These are phyloP conservation scores for Prionailurus viverrinus DNA, from an alignment of 2,113 vertebrate genomes.

Conservation along the genomic window DNA sequence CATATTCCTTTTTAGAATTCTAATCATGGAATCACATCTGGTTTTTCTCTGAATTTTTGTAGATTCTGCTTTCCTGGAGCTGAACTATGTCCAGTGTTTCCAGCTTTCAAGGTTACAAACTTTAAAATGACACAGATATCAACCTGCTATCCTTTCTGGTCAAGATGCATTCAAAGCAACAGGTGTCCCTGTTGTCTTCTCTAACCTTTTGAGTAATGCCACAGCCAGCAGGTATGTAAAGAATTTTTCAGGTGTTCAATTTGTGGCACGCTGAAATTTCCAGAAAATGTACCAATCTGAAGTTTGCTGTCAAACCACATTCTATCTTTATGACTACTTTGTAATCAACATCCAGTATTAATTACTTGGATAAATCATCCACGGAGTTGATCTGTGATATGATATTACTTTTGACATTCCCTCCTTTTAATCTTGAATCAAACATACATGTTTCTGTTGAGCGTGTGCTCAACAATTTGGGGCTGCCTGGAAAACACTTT, in stretches of 20 bases:
- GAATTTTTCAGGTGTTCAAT: conserved; percentile 53
- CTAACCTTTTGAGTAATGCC: not conserved
- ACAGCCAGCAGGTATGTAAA: not conserved
- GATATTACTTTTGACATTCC: not conserved
- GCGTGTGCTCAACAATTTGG: not conserved
- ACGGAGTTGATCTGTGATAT: not conserved
- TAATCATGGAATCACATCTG: not conserved
- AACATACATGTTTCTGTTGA: not conserved
- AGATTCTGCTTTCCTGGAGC: not conserved
- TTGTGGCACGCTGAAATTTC: conserved; percentile 53
- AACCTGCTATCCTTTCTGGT: not conserved
- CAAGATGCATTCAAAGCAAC: conserved; percentile 16
- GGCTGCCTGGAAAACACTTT: not conserved
- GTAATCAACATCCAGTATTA: not conserved
- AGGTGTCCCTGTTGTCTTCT: conserved; percentile 15
- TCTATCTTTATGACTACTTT: conserved; percentile 5
- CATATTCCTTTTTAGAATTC: not conserved
- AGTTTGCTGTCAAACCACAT: conserved; percentile 37
- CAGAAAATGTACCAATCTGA: conserved; percentile 45
- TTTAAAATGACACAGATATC: not conserved
- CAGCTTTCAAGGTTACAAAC: not conserved
- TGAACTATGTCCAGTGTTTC: not conserved
- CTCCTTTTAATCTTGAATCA: not conserved
- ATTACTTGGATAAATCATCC: conserved; percentile 2
- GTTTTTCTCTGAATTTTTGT: conserved; percentile 12